phyloP scores from a whole-genome alignment of 2,888 invertebrate genomes.

The Dioctria rufipes region DNA sequence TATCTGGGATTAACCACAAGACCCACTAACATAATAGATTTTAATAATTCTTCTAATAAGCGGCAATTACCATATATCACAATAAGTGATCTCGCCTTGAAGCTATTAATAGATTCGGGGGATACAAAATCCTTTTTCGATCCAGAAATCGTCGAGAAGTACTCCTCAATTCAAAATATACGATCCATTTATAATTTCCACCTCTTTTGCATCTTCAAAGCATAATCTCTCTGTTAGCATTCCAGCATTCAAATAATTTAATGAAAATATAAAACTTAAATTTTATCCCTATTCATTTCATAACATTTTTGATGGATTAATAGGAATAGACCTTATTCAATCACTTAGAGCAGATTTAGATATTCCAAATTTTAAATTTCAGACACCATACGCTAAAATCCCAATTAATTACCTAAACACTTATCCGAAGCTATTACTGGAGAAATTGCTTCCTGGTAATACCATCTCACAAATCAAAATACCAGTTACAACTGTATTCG shows the following conservation, averaged over 20 bases:
- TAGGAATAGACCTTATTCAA: slow-evolving; percentile 21
- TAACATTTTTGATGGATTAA: slow-evolving; percentile 20
- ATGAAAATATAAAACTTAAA: neutral
- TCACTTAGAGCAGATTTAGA: slow-evolving; percentile 2
- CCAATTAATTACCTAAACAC: neutral
- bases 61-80: neutral
- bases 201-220: too few species aligned
- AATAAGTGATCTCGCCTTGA: neutral
- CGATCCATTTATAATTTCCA: too few species aligned
- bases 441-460: neutral
- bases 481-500: neutral
- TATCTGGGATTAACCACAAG: neutral
- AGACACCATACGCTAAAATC: slow-evolving; percentile 4
- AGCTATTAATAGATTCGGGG: neutral
- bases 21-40: neutral
- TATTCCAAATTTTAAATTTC: neutral
- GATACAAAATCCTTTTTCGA: neutral
- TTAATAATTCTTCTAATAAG: neutral
- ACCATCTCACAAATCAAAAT: slow-evolving; percentile 8
- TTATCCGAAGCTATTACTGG: neutral
- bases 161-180: too few species aligned
- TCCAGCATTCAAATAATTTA: neutral
- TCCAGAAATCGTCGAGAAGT: neutral
- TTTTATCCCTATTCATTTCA: slow-evolving; percentile 10
- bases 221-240: too few species aligned